Conservation (phyloP, 1,140 invertebrate genomes). For the Chironomus striatipennis region DNA sequence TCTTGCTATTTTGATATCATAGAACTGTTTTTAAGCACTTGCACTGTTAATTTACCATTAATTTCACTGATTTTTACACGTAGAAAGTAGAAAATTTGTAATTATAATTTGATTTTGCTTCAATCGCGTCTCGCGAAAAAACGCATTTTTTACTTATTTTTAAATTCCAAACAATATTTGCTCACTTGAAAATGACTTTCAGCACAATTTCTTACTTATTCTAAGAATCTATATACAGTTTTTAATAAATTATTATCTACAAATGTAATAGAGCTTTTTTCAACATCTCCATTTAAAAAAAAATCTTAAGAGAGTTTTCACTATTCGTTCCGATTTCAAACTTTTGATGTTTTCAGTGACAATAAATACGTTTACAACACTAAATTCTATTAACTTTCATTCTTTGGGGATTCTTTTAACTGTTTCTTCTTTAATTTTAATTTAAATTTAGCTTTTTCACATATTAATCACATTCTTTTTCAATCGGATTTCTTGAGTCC, state of each 20-base stretch:
- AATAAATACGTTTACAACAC: slow-evolving; percentile 12
- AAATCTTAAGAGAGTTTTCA: slow-evolving; percentile 12
- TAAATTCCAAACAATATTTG: neutral
- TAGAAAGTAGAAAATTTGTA: slow-evolving; percentile 21
- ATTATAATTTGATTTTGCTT: slow-evolving; percentile 15
- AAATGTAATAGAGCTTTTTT: slow-evolving; percentile 17
- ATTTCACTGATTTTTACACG: neutral
- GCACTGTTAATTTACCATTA: neutral
- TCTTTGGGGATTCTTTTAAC: slow-evolving; percentile 18
- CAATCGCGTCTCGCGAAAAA: slow-evolving; percentile 13
- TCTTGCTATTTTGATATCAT: neutral
- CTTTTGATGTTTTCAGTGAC: slow-evolving; percentile 17
- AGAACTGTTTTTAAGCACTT: neutral
- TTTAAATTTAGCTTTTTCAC: slow-evolving; percentile 23
- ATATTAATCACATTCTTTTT: slow-evolving; percentile 21
- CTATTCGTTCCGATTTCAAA: slow-evolving; percentile 18
- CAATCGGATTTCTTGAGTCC: slow-evolving; percentile 21
- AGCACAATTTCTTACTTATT: neutral
- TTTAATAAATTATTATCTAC: slow-evolving; percentile 23
- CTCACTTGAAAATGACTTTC: slow-evolving; percentile 18
- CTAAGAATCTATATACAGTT: slow-evolving; percentile 11
- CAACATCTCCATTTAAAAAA: slow-evolving; percentile 19
- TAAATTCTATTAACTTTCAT: slow-evolving; percentile 22
- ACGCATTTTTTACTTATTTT: slow-evolving; percentile 18
- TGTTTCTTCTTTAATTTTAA: slow-evolving; percentile 21